Evolutionary conservation across 2,797 vertebrate species (phyloP), one percentile per base, ranked within the genome.

Genomic region (Synanceia verrucosa): DNA sequence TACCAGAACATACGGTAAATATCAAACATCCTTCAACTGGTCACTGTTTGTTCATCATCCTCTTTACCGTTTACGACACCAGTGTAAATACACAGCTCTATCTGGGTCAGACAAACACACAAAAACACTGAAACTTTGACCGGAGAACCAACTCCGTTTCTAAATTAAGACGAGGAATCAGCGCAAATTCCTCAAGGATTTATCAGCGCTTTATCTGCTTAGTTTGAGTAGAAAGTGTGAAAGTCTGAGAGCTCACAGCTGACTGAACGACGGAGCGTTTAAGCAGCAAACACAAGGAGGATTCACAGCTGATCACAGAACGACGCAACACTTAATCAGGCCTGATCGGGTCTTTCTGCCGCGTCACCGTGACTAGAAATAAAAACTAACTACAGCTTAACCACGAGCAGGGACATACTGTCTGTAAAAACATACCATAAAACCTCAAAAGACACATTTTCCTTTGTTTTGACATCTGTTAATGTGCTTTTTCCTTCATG

Each of bases 151-250:
- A 65, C 58, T 55, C 55, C 5, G 28, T 59, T 28, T 44, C 74
- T 56, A 59, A 73, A 73, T 68, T 48, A 52, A 64, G 50, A 51
- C 19, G 69, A 59, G n/a, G 44, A 82, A 70, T 65, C 44, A 9
- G 62, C 19, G 43, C 14, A n/a, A 83, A 86, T 84, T 85, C 76
- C 68, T 73, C 8, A n/a, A 37, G 65, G 52, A 46, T 78, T 85
- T 71, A 85, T 65, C 55, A 59, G 2, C 4, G 39, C n/a, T 50
- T 84, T 68, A 88, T 83, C 73, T 78, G 69, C 70, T 89, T 86
- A 79, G 61, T 48, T 34, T 46, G 31, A 72, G 44, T 39, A 43
- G 26, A 14, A 28, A 24, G 73, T 34, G 56, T 55, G 43, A 51
- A 65, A 14, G 24, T n/a, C 52, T 65, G 0, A 56, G 44, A 37